phyloP scores from a whole-genome alignment of 2,797 vertebrate genomes.

The Monodelphis domestica region DNA sequence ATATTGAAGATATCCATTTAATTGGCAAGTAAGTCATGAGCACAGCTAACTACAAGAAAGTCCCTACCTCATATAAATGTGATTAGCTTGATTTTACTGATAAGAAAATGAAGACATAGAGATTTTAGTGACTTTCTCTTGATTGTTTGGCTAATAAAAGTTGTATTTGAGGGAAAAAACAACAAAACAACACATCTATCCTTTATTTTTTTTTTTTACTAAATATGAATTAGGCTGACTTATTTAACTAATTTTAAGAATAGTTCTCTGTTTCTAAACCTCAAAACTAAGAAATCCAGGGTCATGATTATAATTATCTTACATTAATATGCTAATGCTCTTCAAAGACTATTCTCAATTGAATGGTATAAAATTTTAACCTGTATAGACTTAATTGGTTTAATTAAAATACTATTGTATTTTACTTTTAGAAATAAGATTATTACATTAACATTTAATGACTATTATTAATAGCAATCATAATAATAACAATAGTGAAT shows the following conservation, averaged over 20 bases:
- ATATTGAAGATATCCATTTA: background rate
- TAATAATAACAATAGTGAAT: conserved; percentile 30
- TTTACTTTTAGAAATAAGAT: conserved; percentile 77
- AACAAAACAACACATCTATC: background rate
- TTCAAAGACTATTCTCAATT: conserved; percentile 71
- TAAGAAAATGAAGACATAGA: background rate
- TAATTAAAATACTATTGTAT: conserved; percentile 76
- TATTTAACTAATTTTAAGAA: conserved; percentile 57
- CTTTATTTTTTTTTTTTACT: conserved; percentile 67
- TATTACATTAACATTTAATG: conserved; percentile 77
- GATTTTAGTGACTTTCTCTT: background rate
- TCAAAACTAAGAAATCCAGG: conserved; percentile 67
- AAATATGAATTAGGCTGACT: conserved; percentile 53
- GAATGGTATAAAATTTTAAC: conserved; percentile 64
- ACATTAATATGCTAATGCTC: conserved; percentile 75
- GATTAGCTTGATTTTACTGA: background rate
- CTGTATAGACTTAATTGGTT: conserved; percentile 69
- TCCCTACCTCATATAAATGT: too few relatives aligned
- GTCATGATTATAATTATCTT: conserved; percentile 71
- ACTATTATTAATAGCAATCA: conserved; percentile 50
- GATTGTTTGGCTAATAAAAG: background rate
- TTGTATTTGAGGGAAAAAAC: background rate
- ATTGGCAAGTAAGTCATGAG: background rate
- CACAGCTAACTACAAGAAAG: background rate
- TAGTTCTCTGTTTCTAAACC: conserved; percentile 62